Conservation (phyloP, 2,797 vertebrate genomes). For the Hippopotamyrus pictus region DNA sequence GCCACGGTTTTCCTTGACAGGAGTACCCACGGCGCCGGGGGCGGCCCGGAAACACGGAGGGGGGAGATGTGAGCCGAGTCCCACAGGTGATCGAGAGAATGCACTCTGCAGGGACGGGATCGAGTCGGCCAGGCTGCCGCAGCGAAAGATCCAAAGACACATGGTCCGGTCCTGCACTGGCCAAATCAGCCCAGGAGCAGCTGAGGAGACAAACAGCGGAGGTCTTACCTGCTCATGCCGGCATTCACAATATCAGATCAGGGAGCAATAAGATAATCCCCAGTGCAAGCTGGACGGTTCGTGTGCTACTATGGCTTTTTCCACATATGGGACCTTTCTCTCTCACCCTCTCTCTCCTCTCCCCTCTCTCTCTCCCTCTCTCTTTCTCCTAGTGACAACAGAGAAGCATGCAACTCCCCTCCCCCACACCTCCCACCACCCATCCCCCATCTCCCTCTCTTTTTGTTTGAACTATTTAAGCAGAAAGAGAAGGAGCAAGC, state of each 20-base stretch:
- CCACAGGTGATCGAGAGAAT: slow-evolving; percentile 21
- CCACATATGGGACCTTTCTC: slow-evolving; percentile 64
- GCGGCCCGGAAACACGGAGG: slow-evolving; percentile 23
- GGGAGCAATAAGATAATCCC: slow-evolving; percentile 62
- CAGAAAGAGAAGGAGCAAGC: slow-evolving; percentile 35
- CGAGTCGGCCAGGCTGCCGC: slow-evolving; percentile 36
- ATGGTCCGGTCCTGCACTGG: slow-evolving; percentile 35
- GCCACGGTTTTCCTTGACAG: slow-evolving; percentile 17
- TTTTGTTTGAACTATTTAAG: slow-evolving; percentile 73
- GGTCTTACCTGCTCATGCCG: slow-evolving; percentile 68
- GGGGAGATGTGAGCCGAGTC: slow-evolving; percentile 23
- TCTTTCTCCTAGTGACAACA: slow-evolving; percentile 61
- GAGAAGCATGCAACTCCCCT: slow-evolving; percentile 48
- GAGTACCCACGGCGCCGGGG: neutral
- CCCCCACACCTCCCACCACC: slow-evolving; percentile 39
- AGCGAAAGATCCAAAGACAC: slow-evolving; percentile 30
- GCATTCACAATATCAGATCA: slow-evolving; percentile 59
- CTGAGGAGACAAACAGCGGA: neutral
- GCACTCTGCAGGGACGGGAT: slow-evolving; percentile 36
- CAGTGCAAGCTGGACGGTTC: slow-evolving; percentile 48
- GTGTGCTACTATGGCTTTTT: slow-evolving; percentile 54
- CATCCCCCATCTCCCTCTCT: slow-evolving; percentile 43
- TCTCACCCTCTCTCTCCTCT: slow-evolving; percentile 35
- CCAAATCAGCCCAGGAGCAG: slow-evolving; percentile 35
- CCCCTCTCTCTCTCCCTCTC: slow-evolving; percentile 33